Evolutionary conservation across 2,888 invertebrate genomes (phyloP), one percentile per base, ranked within the genome.

Genomic region (Pyralis farinalis): DNA sequence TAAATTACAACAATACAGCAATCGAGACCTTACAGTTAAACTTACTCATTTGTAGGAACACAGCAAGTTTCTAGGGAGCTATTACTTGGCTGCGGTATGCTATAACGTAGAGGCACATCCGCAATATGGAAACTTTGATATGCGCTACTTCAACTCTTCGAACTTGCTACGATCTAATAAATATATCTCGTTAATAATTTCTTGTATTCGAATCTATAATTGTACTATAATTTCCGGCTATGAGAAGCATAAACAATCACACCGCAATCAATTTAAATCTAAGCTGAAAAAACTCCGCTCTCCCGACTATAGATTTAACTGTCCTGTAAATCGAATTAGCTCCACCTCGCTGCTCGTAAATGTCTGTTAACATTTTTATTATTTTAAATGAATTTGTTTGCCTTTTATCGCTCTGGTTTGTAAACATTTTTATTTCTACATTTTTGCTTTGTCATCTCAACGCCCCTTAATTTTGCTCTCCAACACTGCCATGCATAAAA

Each of bases 301-400:
- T 28, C 30, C 33, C 42, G 39, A 37, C 34, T 36, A 45, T 34
- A 47, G 34, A 47, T 53, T 60, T 53, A 55, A 58, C 51, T 56
- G 59, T 46, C 37, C 42, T 46, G 48, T 55, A 54, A 57, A 58
- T 63, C 43, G 53, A 61, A 58, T 63, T 54, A 58, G 44, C 43
- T 48, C 44, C 43, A 51, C 45, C 48, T 49, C 50, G 45, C 43
- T 47, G 49, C 43, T 47, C 49, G 46, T 56, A 56, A 62, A 55
- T 44, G 61, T 54, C 49, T 57, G 50, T 48, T 43, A 43, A 49
- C 53, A 33, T 46, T 50, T 59, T 60, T 52, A 49, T 50, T 49
- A 50, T 39, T 43, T 43, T 35, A 36, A 41, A 42, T 42, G 34
- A 37, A 28, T 37, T 46, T 40, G 43, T 35, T 40, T 21, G 43